A percentile compares a stretch with the other conserved stretches of the same genome.
These are phyloP conservation scores for Picathartes gymnocephalus DNA, from an alignment of 2,113 vertebrate species.

Conservation along the genomic window DNA sequence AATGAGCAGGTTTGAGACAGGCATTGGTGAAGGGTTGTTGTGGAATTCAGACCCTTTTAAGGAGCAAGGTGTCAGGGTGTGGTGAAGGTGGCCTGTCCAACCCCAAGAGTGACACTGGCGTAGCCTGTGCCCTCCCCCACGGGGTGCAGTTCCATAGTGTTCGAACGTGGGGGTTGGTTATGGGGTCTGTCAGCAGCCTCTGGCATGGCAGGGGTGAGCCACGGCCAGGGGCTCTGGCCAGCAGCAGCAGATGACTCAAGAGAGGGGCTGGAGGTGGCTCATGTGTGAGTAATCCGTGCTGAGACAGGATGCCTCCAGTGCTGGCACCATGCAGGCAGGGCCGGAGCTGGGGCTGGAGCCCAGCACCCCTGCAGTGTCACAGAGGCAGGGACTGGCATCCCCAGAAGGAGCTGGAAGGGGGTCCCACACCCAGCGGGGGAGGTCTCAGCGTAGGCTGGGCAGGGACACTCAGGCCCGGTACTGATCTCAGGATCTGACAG, in stretches of 20 bases:
- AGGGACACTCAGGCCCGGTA: neutral
- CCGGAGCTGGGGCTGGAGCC: neutral
- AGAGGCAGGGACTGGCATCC: neutral
- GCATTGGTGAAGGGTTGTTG: neutral
- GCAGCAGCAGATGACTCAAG: accelerated
- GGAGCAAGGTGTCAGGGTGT: neutral
- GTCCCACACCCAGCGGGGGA: accelerated
- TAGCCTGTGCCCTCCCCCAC: accelerated
- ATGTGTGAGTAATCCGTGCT: accelerated
- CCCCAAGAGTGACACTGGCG: accelerated
- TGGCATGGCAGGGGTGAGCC: accelerated
- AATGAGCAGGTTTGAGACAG: neutral
- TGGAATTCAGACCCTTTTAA: neutral
- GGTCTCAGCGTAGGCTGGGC: neutral
- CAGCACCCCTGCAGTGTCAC: neutral
- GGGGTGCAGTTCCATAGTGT: neutral
- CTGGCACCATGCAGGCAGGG: neutral
- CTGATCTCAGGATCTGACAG: neutral
- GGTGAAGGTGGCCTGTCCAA: neutral
- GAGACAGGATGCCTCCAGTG: accelerated
- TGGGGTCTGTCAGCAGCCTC: neutral
- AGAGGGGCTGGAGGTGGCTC: neutral
- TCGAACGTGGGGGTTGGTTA: accelerated
- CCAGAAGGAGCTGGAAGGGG: neutral
- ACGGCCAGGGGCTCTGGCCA: no score